Evolutionary conservation across 2,113 vertebrate species (phyloP).

Genomic region (Ardeotis arabs): DNA sequence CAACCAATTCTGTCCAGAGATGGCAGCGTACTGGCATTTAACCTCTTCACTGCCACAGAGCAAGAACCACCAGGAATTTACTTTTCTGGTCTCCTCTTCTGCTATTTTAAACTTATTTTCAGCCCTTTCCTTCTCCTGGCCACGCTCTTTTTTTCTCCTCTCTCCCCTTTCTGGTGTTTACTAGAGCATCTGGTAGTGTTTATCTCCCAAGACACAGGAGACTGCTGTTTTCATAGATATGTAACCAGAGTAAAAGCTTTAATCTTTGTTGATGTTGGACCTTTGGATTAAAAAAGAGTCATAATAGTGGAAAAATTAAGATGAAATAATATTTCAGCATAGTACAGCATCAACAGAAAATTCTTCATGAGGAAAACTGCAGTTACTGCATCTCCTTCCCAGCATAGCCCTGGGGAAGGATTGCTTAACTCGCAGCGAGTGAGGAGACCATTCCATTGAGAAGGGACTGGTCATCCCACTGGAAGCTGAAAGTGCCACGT

Average conservation of each 20-base stretch:
- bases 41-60: conserved; percentile 41
- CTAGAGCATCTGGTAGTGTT: conserved; percentile 57
- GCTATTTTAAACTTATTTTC: not conserved
- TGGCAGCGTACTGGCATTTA: conserved; percentile 41
- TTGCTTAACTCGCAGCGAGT: not conserved
- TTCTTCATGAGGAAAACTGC: not conserved
- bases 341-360: not conserved
- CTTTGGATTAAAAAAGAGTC: conserved; percentile 28
- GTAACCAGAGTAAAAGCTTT: conserved; percentile 48
- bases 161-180: conserved; percentile 22
- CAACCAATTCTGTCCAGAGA: conserved; percentile 42
- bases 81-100: not conserved
- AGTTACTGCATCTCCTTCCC: not conserved
- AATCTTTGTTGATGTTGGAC: conserved; percentile 54
- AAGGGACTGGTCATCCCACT: not conserved
- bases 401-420: not conserved
- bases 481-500: not conserved
- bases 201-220: conserved; percentile 44
- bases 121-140: not conserved
- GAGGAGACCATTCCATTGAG: not conserved
- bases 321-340: conserved; percentile 21
- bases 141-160: not conserved
- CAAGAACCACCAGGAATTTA: not conserved
- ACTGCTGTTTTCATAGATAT: conserved; percentile 53
- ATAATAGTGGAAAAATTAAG: conserved; percentile 35